Base-by-base conservation (phyloP, 1,140 invertebrate species). In the Thaumetopoea pityocampa region DNA sequence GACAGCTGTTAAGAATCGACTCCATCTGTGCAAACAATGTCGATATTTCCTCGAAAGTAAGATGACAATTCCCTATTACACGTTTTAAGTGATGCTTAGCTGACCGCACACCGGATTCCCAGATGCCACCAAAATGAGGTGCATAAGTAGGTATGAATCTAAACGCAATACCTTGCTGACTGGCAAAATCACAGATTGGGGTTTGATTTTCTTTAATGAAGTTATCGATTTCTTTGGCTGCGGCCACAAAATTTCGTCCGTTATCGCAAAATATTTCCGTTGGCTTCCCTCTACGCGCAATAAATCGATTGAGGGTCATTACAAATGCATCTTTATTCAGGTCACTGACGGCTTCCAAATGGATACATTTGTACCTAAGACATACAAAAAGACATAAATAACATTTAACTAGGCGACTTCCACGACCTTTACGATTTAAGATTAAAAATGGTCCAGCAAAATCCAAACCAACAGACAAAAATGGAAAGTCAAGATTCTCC, bases 311-410 rank as follows among this genome's bases (percentile, higher is more conserved):
- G 1, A 36, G 40, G 2, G 42, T 47, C 33, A 53, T 43, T 17
- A 60, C 51, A 44, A 54, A 56, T 7, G 53, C 52, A 5, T 60
- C 48, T 18, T 56, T 60, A 9, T 50, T 41, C 5, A 65, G 17
- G 22, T 51, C 51, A 26, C 40, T 47, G 2, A 60, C 53, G 4
- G 36, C 45, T 43, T 60, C 56, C 7, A 57, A 27, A 32, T 60
- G 61, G 3, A 57, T 10, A 24, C 51, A 56, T 29, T 60, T 65
- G 27, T 41, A 57, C 9, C 49, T 24, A 8, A 65, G 19, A 36
- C 53, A 65, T 8, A 65, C 40, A 41, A 65, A 65, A 15, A 65
- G 9, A 30, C 56, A 60, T 12, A 57, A 18, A 23, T 64, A 44
- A 40, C 37, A 41, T 30, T 62, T 62, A 4, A 44, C 19, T 36